Evolutionary conservation across 2,113 vertebrate species (phyloP), one percentile per base, ranked within the genome.

Genomic region (Odocoileus hemionus): DNA sequence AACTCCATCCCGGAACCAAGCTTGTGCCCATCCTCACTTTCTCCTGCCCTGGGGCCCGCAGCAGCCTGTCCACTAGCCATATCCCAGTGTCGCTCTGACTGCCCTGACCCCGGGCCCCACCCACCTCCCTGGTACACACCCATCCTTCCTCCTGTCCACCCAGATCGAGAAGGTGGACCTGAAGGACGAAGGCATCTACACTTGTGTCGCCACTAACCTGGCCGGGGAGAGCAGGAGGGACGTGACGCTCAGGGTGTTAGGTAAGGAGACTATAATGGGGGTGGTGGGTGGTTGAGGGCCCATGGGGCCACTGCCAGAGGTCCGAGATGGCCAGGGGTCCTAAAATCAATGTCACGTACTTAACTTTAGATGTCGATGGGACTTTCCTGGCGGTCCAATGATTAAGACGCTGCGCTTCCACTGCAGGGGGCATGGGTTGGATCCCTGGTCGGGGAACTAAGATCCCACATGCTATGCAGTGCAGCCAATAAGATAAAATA

Each of bases 141-240:
- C 5, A 12, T 26, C 21, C 36, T 21, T 30, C 33, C n/a, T 58
- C 36, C 54, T 39, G 36, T 17, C 25, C 5, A 2, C 23, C 47
- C 70, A 98, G 98, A 98, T 99, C 0, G 89, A 97, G 83, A 97
- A 98, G 50, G 98, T 80, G 30, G 98, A 98, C 88, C 94, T 98
- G 93, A 94, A 90, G 86, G 99, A 99, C 15, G 98, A 98, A 11
- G 99, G 99, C 5, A 80, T 98, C 86, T 99, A 99, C 97, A 99
- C 99, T 2, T 99, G 99, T 97, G 97, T 95, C 0, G 99, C 99
- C 60, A 98, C 98, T 1, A 99, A 99, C 97, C 97, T 97, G 16
- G 99, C 99, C 0, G 99, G 99, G 70, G 99, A 99, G 3, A 99
- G 99, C 50, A 97, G 95, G 55, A 99, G 89, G 78, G 98, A 98